A percentile compares a stretch with the other conserved stretches of the same genome.
These are phyloP conservation scores for Microcebus ravelobensis DNA, from an alignment of 2,113 vertebrate genomes.

Conservation along the genomic window DNA sequence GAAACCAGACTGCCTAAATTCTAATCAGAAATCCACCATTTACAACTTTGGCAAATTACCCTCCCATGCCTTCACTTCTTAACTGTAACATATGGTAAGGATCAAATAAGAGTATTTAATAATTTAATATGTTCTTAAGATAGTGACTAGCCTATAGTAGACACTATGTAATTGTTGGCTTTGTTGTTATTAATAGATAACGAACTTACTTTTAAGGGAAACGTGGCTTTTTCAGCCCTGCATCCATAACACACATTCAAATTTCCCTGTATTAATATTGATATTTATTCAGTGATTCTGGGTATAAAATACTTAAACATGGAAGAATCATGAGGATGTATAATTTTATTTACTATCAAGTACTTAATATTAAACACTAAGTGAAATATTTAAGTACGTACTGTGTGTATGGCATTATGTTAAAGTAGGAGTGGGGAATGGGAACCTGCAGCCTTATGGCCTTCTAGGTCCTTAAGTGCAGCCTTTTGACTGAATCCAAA, in stretches of 20 bases:
- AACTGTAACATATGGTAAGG: not conserved
- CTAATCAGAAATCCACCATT: not conserved
- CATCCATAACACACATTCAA: not conserved
- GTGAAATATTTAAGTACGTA: not conserved
- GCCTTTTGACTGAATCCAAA: too few relatives aligned
- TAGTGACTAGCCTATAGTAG: not conserved
- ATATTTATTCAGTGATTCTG: not conserved
- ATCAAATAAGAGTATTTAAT: not conserved
- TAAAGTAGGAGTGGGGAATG: not conserved
- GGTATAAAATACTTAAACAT: not conserved
- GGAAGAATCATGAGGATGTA: not conserved
- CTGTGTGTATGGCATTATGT: not conserved
- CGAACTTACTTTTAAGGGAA: not conserved
- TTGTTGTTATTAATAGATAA: not conserved
- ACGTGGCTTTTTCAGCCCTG: not conserved
- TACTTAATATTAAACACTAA: not conserved
- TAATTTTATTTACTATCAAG: slow-evolving; percentile 1
- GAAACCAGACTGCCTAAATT: not conserved
- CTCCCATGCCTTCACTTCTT: not conserved
- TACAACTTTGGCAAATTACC: not conserved
- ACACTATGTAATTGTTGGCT: not conserved
- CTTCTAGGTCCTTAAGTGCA: too few relatives aligned
- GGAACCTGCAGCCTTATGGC: too few relatives aligned
- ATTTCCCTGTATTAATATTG: not conserved
- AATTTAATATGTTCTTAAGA: not conserved